A percentile compares a stretch with the other conserved stretches of the same genome.
Conservation (phyloP, 2,888 invertebrate genomes). For the Apodemia zela region DNA sequence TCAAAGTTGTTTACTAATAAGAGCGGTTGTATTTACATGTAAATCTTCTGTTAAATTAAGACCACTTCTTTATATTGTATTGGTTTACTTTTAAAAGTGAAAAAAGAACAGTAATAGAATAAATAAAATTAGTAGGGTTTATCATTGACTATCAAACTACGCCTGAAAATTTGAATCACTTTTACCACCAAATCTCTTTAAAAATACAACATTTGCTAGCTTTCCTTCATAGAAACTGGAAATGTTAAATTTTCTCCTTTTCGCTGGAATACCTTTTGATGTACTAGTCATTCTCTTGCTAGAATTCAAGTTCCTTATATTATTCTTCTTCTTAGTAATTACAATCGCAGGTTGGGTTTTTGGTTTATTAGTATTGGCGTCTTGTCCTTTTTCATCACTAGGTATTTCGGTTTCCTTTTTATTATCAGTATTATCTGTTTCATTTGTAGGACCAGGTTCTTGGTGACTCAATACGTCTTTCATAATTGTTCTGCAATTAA, state of each 20-base stretch:
- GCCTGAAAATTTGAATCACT: neutral
- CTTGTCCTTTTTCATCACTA: neutral
- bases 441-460: neutral
- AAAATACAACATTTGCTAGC: neutral
- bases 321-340: neutral
- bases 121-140: neutral
- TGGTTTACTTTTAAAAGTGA: neutral
- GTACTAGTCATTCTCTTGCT: neutral
- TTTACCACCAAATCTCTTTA: neutral
- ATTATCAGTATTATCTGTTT: neutral
- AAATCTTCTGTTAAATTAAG: too few species aligned
- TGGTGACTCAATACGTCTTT: neutral
- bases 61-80: too few species aligned
- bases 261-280: neutral
- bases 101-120: neutral
- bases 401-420: neutral
- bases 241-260: neutral
- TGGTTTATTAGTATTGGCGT: neutral
- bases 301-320: neutral
- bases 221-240: neutral
- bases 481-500: constrained; percentile 1
- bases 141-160: neutral
- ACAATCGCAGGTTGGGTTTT: neutral
- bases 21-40: too few species aligned
- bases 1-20: too few species aligned